Conservation (phyloP, 2,888 invertebrate species). For the Heteropelma amictum region DNA sequence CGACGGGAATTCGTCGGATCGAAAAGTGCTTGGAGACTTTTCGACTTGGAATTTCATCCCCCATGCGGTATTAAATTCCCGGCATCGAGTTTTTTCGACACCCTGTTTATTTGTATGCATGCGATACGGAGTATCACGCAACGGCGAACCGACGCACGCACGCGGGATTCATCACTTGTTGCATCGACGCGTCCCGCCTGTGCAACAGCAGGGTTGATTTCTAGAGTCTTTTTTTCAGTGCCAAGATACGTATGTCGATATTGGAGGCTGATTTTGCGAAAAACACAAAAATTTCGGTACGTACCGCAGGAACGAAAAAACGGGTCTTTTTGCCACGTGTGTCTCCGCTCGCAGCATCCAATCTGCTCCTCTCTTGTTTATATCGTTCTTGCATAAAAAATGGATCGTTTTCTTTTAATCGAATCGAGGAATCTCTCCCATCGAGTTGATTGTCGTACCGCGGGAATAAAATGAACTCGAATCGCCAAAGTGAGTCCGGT, state of each 20-base stretch:
- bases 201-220: not conserved
- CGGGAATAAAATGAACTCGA: constrained; percentile 42
- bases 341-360: not conserved
- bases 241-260: too few relatives aligned
- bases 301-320: constrained; percentile 34
- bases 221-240: too few relatives aligned
- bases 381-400: not conserved
- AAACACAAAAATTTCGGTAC: too few relatives aligned
- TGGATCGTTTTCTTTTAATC: constrained; percentile 30
- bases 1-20: too few relatives aligned
- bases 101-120: constrained; percentile 1
- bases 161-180: constrained; percentile 71
- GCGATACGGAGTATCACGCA: constrained; percentile 28
- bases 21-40: too few relatives aligned
- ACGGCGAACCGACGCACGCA: constrained; percentile 9
- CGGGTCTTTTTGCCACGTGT: constrained; percentile 23
- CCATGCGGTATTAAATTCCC: too few relatives aligned
- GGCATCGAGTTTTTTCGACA: too few relatives aligned
- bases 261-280: too few relatives aligned
- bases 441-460: not conserved
- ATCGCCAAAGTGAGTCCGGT: constrained; percentile 35
- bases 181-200: constrained; percentile 60
- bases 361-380: not conserved
- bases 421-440: constrained; percentile 32
- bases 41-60: too few relatives aligned